Conservation (phyloP, 2,113 vertebrate genomes). For the Poecilia latipinna region DNA sequence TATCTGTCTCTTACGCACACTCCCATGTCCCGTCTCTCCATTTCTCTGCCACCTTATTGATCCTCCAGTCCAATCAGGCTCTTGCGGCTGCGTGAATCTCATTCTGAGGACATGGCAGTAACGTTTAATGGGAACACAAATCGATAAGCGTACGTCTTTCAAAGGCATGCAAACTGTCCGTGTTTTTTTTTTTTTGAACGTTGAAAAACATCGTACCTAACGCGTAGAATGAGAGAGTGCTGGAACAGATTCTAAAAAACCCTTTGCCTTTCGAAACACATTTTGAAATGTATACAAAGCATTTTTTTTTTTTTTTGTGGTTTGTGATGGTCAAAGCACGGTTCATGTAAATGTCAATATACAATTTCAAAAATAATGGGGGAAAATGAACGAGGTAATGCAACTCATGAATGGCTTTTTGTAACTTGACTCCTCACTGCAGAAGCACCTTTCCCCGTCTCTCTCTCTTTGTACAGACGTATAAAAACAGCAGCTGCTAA, state of each 20-base stretch:
- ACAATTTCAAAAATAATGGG: no score
- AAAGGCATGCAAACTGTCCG: conserved; percentile 45
- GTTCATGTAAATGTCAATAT: no score
- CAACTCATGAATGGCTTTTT: conserved; percentile 29
- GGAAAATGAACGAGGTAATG: neutral
- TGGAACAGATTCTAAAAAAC: neutral
- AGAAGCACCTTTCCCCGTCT: conserved; percentile 11
- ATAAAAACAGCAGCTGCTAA: no score
- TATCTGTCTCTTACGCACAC: conserved; percentile 39
- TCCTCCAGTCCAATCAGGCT: conserved; percentile 71
- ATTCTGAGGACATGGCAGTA: conserved; percentile 69
- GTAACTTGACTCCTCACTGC: conserved; percentile 60
- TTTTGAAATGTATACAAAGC: no score
- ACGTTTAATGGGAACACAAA: conserved; percentile 64
- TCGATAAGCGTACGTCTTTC: conserved; percentile 53
- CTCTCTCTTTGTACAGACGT: no score
- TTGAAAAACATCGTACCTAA: neutral
- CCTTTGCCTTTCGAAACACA: no score
- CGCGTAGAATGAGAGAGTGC: neutral
- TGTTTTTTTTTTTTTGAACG: conserved; percentile 14
- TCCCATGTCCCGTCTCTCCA: conserved; percentile 59
- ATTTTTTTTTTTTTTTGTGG: no score
- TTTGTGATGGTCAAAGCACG: no score
- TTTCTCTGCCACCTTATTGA: conserved; percentile 69
- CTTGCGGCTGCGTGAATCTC: conserved; percentile 72